A percentile compares a stretch with the other conserved stretches of the same genome.
Conservation (phyloP, 2,888 invertebrate genomes). For the Lasioglossum villosulum region DNA sequence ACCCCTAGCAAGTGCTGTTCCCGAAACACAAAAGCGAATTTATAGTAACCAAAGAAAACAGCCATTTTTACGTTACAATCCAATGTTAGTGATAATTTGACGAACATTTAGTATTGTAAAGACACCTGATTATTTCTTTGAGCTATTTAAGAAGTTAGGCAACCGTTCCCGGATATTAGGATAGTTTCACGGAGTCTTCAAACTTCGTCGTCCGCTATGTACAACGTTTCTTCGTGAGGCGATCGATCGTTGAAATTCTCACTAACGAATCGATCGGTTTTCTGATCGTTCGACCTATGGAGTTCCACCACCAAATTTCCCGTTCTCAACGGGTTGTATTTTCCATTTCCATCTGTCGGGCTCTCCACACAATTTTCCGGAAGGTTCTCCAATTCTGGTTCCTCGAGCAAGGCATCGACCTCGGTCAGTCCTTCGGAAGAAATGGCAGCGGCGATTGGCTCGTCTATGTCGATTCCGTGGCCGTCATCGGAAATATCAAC, state of each 20-base stretch:
- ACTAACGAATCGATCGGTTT: not conserved
- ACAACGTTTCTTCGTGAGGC: constrained; percentile 46
- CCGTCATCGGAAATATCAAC: constrained; percentile 77
- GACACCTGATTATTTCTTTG: not conserved
- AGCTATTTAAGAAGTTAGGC: not conserved
- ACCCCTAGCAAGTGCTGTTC: not conserved
- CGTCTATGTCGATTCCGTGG: constrained; percentile 76
- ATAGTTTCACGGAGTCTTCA: constrained; percentile 9
- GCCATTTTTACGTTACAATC: not conserved
- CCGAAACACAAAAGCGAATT: not conserved
- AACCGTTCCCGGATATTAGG: not conserved
- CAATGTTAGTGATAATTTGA: not conserved
- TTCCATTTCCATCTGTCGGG: constrained; percentile 47
- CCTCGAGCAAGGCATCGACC: constrained; percentile 79
- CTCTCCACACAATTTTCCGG: constrained; percentile 73
- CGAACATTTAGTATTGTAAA: not conserved
- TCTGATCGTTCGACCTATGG: not conserved
- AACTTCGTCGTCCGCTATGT: constrained; percentile 62
- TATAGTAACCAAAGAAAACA: not conserved
- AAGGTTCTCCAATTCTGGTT: constrained; percentile 81
- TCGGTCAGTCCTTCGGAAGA: constrained; percentile 76
- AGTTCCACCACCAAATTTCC: not conserved
- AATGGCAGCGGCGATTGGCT: constrained; percentile 55
- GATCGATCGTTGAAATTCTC: constrained; percentile 18
- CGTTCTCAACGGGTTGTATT: constrained; percentile 20